phyloP scores from a whole-genome alignment of 2,113 vertebrate genomes.

The Tapirus terrestris region DNA sequence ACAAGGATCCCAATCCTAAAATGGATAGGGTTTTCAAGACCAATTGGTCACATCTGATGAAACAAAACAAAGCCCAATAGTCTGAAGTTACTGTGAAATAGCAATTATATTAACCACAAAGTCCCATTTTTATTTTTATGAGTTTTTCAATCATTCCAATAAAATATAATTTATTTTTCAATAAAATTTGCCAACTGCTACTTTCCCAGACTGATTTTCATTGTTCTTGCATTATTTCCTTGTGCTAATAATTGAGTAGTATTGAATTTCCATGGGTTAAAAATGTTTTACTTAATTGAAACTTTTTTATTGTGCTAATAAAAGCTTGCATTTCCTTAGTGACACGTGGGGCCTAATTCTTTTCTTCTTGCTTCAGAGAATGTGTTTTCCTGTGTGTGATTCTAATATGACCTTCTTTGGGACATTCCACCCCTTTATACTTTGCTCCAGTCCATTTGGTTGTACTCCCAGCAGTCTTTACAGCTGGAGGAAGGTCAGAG shows the following conservation, averaged over 20 bases:
- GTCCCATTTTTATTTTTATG: background rate
- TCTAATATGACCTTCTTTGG: background rate
- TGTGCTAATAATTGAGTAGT: background rate
- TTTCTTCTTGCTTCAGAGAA: background rate
- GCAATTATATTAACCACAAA: background rate
- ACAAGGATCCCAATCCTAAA: background rate
- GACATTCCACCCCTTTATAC: too few species aligned
- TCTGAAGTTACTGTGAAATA: background rate
- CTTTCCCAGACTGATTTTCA: background rate
- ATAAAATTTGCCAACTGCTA: background rate
- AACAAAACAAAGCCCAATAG: background rate
- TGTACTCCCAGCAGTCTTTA: background rate
- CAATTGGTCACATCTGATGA: background rate
- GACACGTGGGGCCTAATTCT: background rate
- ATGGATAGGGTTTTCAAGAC: background rate
- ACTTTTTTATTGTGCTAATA: background rate
- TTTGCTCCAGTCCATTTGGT: background rate
- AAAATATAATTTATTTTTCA: constrained; percentile 27
- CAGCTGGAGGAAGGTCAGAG: background rate
- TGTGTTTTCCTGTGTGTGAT: background rate
- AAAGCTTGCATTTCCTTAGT: background rate
- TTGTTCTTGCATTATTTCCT: background rate
- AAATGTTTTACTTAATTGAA: constrained; percentile 16
- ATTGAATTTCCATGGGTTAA: background rate
- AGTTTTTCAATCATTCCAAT: background rate